Percentiles rank a stretch among this genome's conserved stretches.
These are phyloP conservation scores for Poecile atricapillus DNA, from an alignment of 2,113 vertebrate genomes.

Conservation along the genomic window DNA sequence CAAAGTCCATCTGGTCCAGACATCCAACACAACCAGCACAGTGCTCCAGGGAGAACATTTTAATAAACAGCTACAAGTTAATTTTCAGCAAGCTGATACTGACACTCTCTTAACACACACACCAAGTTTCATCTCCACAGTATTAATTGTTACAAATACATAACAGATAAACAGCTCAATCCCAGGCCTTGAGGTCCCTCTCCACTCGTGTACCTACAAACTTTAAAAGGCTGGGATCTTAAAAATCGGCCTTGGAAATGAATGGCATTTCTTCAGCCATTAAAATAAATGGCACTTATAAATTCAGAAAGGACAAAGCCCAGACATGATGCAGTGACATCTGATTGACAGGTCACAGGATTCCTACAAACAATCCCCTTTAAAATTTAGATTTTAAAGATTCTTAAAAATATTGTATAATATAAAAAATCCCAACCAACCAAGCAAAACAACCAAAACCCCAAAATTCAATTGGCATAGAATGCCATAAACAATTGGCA, in stretches of 20 bases:
- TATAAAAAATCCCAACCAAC: not conserved
- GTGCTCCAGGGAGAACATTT: not conserved
- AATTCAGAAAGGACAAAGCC: not conserved
- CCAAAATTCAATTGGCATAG: not conserved
- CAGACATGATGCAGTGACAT: not conserved
- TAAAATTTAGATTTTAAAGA: not conserved
- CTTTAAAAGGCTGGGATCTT: not conserved
- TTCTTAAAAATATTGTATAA: not conserved
- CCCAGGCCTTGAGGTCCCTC: not conserved
- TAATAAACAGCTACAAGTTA: slow-evolving; percentile 27
- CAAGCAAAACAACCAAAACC: not conserved
- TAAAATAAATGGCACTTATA: not conserved
- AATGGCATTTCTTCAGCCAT: not conserved
- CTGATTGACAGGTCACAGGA: not conserved
- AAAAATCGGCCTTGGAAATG: not conserved
- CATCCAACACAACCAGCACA: not conserved
- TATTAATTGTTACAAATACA: slow-evolving; percentile 14
- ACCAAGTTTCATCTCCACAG: not conserved
- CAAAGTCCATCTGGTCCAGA: slow-evolving; percentile 6
- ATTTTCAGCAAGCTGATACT: not conserved
- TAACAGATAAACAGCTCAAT: not conserved
- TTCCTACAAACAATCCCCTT: not conserved
- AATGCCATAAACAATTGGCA: not conserved
- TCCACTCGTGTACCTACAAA: not conserved
- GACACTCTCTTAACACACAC: not conserved